These are phyloP conservation scores for Drosophila sulfurigaster DNA, from an alignment of 1,140 invertebrate species.

Conservation along the genomic window DNA sequence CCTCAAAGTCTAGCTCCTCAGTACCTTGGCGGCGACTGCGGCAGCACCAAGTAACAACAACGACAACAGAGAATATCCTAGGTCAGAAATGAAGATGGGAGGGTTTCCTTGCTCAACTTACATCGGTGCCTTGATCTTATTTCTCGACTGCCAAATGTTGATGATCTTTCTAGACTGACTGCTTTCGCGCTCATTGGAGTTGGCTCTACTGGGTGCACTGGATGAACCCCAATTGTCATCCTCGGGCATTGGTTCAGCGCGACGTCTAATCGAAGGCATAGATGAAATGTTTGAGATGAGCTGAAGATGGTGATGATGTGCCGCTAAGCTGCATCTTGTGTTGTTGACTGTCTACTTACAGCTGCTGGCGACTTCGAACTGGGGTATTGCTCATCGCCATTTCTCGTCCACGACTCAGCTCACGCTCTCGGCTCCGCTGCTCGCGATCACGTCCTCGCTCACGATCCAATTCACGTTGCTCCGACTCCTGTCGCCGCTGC, in stretches of 20 bases:
- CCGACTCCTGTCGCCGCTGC: slow-evolving; percentile 48
- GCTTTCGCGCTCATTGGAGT: slow-evolving; percentile 68
- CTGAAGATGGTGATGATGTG: slow-evolving; percentile 8
- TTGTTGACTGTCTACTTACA: slow-evolving; percentile 57
- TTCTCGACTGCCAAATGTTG: slow-evolving; percentile 69
- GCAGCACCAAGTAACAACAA: too few relatives aligned
- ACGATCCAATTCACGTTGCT: slow-evolving; percentile 52
- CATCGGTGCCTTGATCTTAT: slow-evolving; percentile 67
- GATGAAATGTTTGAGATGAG: slow-evolving; percentile 43
- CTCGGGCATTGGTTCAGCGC: slow-evolving; percentile 54
- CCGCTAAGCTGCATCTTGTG: neutral
- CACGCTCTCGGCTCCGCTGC: slow-evolving; percentile 68
- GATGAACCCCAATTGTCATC: slow-evolving; percentile 83
- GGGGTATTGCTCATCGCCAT: slow-evolving; percentile 59
- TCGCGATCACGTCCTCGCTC: slow-evolving; percentile 62
- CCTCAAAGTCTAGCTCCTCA: slow-evolving; percentile 72
- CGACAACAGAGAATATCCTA: neutral
- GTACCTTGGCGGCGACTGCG: slow-evolving; percentile 68
- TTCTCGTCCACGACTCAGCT: slow-evolving; percentile 66
- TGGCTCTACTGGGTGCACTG: slow-evolving; percentile 74
- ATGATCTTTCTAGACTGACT: slow-evolving; percentile 71
- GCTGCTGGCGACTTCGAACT: slow-evolving; percentile 70
- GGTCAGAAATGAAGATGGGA: neutral
- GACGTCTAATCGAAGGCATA: slow-evolving; percentile 45
- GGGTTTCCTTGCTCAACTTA: slow-evolving; percentile 50